These are phyloP conservation scores for Tachina grossa DNA, from an alignment of 2,888 invertebrate species.

Conservation along the genomic window DNA sequence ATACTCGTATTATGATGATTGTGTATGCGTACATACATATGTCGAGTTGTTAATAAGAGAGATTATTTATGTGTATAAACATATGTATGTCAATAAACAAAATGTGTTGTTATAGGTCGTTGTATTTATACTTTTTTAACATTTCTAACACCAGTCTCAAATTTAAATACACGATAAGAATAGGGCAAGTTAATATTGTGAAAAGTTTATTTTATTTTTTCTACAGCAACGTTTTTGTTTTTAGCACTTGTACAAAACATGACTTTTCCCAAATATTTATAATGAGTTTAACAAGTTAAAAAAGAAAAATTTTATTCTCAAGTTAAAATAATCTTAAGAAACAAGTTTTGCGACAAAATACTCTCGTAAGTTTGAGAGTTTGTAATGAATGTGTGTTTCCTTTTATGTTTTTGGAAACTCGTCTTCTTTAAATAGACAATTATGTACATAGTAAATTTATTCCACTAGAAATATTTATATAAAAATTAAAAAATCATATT, in stretches of 20 bases:
- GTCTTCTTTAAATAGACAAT: too few relatives aligned
- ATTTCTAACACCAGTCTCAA: constrained; percentile 39
- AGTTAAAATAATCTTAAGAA: neutral
- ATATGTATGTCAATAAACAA: constrained; percentile 22
- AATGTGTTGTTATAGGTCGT: constrained; percentile 52
- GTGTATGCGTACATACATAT: neutral
- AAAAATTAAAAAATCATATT: too few relatives aligned
- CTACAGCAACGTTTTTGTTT: neutral
- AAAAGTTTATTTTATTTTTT: constrained; percentile 25
- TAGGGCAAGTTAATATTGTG: neutral
- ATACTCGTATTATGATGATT: neutral
- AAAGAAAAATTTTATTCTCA: neutral
- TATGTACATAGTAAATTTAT: too few relatives aligned
- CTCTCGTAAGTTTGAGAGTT: neutral
- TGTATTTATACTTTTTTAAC: constrained; percentile 12
- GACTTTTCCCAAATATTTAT: neutral
- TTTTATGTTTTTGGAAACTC: too few relatives aligned
- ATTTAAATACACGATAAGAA: constrained; percentile 2
- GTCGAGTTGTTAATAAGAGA: neutral
- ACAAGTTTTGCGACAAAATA: constrained; percentile 8
- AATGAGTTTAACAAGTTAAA: neutral
- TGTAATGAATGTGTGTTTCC: neutral
- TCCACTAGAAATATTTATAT: too few relatives aligned
- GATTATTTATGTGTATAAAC: neutral
- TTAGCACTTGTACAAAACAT: constrained; percentile 1